These are phyloP conservation scores for Camponotus vicinus DNA, from an alignment of 1,140 invertebrate genomes.

Conservation along the genomic window DNA sequence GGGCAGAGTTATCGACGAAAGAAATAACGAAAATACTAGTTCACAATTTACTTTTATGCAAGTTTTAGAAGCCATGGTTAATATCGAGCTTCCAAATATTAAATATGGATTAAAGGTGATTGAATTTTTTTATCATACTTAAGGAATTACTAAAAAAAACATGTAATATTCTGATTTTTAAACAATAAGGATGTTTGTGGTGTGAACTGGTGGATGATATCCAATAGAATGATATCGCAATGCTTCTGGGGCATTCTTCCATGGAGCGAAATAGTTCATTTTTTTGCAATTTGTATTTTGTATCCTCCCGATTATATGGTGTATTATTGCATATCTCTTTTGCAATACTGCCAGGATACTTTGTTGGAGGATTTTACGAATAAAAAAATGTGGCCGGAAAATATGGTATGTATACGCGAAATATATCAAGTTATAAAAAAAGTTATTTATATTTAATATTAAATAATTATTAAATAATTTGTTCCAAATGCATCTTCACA, in stretches of 20 bases:
- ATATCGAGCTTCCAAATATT: conserved; percentile 79
- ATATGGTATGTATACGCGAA: conserved; percentile 77
- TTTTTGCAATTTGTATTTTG: conserved; percentile 82
- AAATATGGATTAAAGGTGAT: conserved; percentile 81
- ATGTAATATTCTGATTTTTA: conserved; percentile 62
- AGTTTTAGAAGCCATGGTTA: conserved; percentile 80
- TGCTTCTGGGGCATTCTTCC: conserved; percentile 84
- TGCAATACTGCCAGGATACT: conserved; percentile 78
- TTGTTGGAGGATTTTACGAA: conserved; percentile 78
- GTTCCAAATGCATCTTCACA: conserved; percentile 48
- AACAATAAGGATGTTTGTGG: conserved; percentile 79
- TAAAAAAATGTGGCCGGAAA: conserved; percentile 82
- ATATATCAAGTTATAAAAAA: conserved; percentile 17
- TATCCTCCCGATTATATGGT: conserved; percentile 83
- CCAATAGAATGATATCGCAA: conserved; percentile 79
- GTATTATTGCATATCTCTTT: conserved; percentile 83
- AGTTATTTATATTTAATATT: conserved; percentile 9
- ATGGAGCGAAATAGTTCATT: conserved; percentile 83
- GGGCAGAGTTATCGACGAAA: conserved; percentile 77
- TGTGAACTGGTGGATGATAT: conserved; percentile 84
- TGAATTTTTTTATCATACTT: conserved; percentile 1
- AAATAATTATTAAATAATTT: conserved; percentile 31
- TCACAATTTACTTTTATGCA: conserved; percentile 81
- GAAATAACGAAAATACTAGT: conserved; percentile 75
- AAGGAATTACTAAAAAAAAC: conserved; percentile 24